Evolutionary conservation across 2,113 vertebrate species (phyloP).

Genomic region (Daphoenositta chrysoptera): DNA sequence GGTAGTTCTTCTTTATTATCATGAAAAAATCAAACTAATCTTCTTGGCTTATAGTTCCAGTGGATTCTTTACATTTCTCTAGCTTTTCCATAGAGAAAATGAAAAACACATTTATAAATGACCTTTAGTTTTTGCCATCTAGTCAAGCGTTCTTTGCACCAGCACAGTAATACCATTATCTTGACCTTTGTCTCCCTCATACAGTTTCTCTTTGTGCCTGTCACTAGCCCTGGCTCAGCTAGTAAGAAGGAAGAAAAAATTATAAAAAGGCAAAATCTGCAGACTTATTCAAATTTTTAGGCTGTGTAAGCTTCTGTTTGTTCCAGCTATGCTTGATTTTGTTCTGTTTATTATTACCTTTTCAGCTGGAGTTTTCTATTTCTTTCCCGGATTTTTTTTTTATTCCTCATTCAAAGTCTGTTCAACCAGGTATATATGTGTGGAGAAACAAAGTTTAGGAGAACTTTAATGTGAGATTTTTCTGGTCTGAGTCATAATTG

Average conservation of each 20-base stretch:
- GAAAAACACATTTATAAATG: conserved; percentile 36
- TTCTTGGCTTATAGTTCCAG: neutral
- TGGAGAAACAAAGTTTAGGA: neutral
- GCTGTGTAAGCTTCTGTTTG: neutral
- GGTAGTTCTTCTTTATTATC: neutral
- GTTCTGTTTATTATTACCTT: neutral
- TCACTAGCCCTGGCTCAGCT: neutral
- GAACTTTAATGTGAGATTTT: neutral
- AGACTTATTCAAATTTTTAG: neutral
- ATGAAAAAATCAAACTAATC: neutral
- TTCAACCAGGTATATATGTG: neutral
- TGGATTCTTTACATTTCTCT: neutral
- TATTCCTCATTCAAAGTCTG: neutral
- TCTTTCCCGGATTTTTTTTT: neutral
- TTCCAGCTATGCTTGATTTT: neutral
- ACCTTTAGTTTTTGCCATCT: conserved; percentile 38
- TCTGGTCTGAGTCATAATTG: neutral
- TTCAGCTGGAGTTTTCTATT: neutral
- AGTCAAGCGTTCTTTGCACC: neutral
- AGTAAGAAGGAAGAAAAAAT: neutral
- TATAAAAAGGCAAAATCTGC: neutral
- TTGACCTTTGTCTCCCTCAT: conserved; percentile 30
- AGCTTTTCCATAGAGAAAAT: conserved; percentile 18
- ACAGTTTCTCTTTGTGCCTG: conserved; percentile 30
- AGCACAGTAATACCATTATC: conserved; percentile 16